Base-by-base conservation (phyloP, 2,888 invertebrate species). In the Tipula confusa region DNA sequence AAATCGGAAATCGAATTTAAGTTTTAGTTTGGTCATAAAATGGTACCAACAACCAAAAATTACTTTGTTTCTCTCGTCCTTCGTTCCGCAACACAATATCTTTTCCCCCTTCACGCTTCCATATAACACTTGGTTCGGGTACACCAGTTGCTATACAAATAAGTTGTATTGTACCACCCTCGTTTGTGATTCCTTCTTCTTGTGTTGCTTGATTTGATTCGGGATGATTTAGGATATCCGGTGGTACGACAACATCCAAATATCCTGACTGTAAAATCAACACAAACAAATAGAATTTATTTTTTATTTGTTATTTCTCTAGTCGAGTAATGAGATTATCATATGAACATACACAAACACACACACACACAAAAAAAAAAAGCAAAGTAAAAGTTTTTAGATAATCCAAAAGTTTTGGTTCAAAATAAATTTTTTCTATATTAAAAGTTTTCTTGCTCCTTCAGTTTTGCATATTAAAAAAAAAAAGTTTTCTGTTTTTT, bases 241-340 rank as follows among this genome's bases (percentile, higher is more conserved):
- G 96, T 11, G 96, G 95, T 87, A 96, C 95, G 85, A 96, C 95
- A 85, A 97, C 97, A 88, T 95, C 94, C 87, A 97, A 92, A 87
- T 94, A 93, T 85, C 96, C 97, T 91, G 95, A 96, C 96, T 97
- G 90, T 38, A 88, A 88, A 64, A 64, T 24, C 9, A 64, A 24
- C 64, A 24, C 4, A 15, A 43, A 43, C 84, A 33, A 83, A 64
- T 9, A 64, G 15, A 43, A n/a, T 24, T 24, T 64, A 33, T n/a
- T n/a, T n/a, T n/a, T 43, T n/a, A n/a, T 38, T 43, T 64, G 13
- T 64, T 24, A 64, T 64, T 18, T 64, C 18, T 64, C 64, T 64
- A 64, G 64, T 24, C 1, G 64, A 64, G 24, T 24, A 64, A 64
- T 64, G 64, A 64, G 24, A 64, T 64, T 24, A 64, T 1, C 64